Base-by-base conservation (phyloP, 2,797 vertebrate species). In the Aselliscus stoliczkanus region DNA sequence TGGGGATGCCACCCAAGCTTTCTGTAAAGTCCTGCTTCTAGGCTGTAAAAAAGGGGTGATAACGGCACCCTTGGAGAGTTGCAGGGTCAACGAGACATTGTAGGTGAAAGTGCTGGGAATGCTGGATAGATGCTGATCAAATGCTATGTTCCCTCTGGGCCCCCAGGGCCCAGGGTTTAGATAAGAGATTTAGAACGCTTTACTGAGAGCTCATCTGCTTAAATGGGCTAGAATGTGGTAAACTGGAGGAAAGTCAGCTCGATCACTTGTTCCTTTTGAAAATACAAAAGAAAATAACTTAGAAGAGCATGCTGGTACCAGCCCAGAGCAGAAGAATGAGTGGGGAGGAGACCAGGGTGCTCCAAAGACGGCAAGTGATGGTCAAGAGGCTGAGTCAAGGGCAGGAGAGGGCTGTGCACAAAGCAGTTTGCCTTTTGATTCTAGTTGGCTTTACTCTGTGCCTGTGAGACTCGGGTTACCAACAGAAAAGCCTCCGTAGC, bases 51-150 rank as follows among this genome's bases (percentile, higher is more conserved):
- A 64, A 2, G 7, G 1, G 7, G 14, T 73, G 27, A n/a, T 13
- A 25, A 2, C 15, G 0, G 1, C 4, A 44, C 10, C 25, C 11
- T 34, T 29, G 15, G 1, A 25, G 29, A 87, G 34, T 37, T 12
- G 0, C 4, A 1, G 37, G 9, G 10, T 10, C 23, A 4, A n/a
- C 0, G 47, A 42, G 18, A 60, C 3, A 4, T 11, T 0, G 1
- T 18, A 25, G 42, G n/a, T 42, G 31, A 83, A 67, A 75, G 50
- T 31, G 4, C 37, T n/a, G 0, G 37, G 13, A 37, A 50, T 9
- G 4, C 42, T 8, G 10, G 25, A 21, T 7, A 72, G 25, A 52
- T n/a, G n/a, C 50, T 15, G 56, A 47, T 11, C 42, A 31, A 47
- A 73, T 21, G 31, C 54, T 21, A 0, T 17, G 14, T 25, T 37